Evolutionary conservation across 2,888 invertebrate genomes (phyloP), one percentile per base, ranked within the genome.

Genomic region (Resseliella maxima): DNA sequence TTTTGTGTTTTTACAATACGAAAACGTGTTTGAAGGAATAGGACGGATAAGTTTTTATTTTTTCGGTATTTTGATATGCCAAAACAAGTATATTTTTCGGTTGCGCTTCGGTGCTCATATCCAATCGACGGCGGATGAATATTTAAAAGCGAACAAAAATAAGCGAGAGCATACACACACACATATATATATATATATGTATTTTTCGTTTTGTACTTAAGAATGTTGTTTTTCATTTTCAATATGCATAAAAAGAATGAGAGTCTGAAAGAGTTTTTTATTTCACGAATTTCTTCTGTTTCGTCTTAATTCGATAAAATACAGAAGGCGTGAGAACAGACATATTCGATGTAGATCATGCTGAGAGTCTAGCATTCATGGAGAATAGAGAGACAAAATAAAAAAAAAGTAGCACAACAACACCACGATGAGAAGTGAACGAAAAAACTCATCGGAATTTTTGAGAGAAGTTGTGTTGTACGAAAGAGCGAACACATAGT

Each of bases 301-400:
- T 12, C 41, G 12, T 50, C 50, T 50, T 50, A 21, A 50, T 15
- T 27, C 59, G 59, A 59, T 12, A 27, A 24, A 59, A 59, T 59
- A 59, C 27, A 59, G 59, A 59, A 59, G 59, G 59, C 59, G 59
- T 59, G 59, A 59, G 59, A 59, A 59, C 59, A 59, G 59, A 59
- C 59, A 59, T 50, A 50, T 18, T 50, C 50, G 24, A 15, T 24
- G 24, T 24, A 59, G 24, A 59, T 59, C 59, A 59, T 59, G 50
- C 50, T 24, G 5, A 59, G 59, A n/a, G 27, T 59, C 59, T 59
- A 59, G 59, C 12, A 59, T 18, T 50, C n/a, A n/a, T n/a, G n/a
- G 3, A 21, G 18, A 3, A 41, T 41, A 50, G 50, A 50, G 27
- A 59, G 12, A 24, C 21, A 59, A 24, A 59, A 59, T 27, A 27